Conservation (phyloP, 2,888 invertebrate genomes). For the Pterobdella sp. region DNA sequence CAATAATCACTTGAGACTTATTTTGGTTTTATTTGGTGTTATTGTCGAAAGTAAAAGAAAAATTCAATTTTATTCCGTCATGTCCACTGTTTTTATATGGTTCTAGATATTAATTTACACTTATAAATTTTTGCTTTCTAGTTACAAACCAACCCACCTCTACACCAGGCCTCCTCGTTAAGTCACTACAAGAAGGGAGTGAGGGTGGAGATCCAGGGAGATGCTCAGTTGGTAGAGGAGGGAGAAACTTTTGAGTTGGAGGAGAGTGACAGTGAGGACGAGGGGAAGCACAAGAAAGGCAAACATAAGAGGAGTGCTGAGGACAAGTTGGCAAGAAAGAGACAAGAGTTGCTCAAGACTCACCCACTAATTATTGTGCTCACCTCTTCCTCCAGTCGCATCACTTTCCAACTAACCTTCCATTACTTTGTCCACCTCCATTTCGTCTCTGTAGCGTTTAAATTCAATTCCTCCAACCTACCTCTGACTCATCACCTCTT, state of each 20-base stretch:
- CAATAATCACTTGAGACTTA: not conserved
- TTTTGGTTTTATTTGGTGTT: not conserved
- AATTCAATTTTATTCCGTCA: not conserved
- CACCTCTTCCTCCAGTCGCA: not conserved
- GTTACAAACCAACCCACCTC: no score
- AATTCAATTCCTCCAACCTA: not conserved
- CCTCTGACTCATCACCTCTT: not conserved
- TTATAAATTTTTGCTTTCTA: no score
- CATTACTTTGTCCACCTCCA: not conserved
- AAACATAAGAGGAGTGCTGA: constrained; percentile 45
- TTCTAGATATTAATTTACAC: no score
- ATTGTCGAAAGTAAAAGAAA: not conserved
- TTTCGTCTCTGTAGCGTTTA: not conserved
- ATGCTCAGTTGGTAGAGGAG: constrained; percentile 42
- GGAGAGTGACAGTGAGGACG: constrained; percentile 52
- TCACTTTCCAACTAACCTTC: not conserved
- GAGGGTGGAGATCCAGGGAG: constrained; percentile 11
- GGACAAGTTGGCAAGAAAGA: constrained; percentile 41
- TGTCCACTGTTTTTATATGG: not conserved
- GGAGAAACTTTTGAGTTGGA: constrained; percentile 40
- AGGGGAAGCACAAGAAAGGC: constrained; percentile 41
- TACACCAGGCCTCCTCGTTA: constrained; percentile 6
- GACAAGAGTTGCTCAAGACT: constrained; percentile 57
- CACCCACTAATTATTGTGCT: constrained; percentile 65
- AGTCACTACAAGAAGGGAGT: not conserved